These are phyloP conservation scores for Atta cephalotes DNA, from an alignment of 1,140 invertebrate genomes.

Conservation along the genomic window DNA sequence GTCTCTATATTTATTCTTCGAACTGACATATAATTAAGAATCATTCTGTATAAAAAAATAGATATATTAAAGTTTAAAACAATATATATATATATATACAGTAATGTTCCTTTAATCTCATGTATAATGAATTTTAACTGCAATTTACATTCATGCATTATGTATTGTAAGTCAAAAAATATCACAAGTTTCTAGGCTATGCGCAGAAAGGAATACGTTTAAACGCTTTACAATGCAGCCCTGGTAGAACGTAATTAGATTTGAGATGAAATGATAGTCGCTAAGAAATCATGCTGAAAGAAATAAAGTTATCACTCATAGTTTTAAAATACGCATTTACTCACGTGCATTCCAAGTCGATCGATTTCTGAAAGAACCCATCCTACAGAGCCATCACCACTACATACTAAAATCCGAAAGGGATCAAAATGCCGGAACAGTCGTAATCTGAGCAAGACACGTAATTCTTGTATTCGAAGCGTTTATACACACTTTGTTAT, in stretches of 20 bases:
- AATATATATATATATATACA: neutral
- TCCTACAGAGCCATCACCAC: conserved; percentile 96
- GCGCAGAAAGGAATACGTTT: conserved; percentile 16
- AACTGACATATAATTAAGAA: neutral
- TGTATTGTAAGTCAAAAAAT: conserved; percentile 13
- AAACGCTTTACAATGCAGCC: neutral
- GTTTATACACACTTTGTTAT: neutral
- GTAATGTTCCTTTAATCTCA: conserved; percentile 1
- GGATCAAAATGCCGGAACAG: conserved; percentile 97
- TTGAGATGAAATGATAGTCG: conserved; percentile 28
- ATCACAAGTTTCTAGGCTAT: neutral
- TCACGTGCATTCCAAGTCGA: conserved; percentile 96
- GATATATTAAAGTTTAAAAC: neutral
- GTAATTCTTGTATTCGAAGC: neutral
- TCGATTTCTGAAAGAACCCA: conserved; percentile 98
- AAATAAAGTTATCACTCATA: neutral
- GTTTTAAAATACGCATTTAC: conserved; percentile 80
- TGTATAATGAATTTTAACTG: neutral
- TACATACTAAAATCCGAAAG: conserved; percentile 96
- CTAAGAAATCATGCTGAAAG: conserved; percentile 33
- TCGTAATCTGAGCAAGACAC: conserved; percentile 87
- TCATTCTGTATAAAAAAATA: neutral
- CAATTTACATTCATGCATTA: conserved; percentile 55
- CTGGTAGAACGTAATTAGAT: neutral
- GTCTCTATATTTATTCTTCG: neutral